Evolutionary conservation across 1,140 invertebrate genomes (phyloP).

Genomic region (Danaus melanippus): DNA sequence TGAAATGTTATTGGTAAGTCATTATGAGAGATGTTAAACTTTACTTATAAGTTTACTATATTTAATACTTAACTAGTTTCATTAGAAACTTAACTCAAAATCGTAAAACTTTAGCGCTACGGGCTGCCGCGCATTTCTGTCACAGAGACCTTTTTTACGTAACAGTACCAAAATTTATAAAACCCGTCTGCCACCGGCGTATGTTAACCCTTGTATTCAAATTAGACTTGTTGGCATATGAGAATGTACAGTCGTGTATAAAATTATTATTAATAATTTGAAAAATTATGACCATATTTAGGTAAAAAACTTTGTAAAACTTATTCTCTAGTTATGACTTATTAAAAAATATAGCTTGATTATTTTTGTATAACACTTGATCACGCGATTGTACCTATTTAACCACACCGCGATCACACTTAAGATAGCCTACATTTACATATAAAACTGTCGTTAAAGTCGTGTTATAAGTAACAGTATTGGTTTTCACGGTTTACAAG

Average conservation of each 20-base stretch:
- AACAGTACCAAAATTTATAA: constrained; percentile 6
- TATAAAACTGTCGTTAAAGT: constrained; percentile 43
- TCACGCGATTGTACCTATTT: constrained; percentile 20
- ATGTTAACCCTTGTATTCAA: constrained; percentile 32
- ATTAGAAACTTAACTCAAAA: too few species aligned
- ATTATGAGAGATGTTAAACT: too few species aligned
- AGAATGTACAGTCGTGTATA: constrained; percentile 15
- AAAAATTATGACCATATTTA: too few species aligned
- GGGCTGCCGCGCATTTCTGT: too few species aligned
- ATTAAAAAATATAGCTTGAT: too few species aligned
- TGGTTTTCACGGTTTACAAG: constrained; percentile 28
- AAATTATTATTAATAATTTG: background rate
- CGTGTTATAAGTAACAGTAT: constrained; percentile 33
- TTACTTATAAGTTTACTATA: too few species aligned
- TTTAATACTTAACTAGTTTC: too few species aligned
- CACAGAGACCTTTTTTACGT: background rate
- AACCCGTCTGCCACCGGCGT: constrained; percentile 15
- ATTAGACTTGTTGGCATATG: constrained; percentile 34
- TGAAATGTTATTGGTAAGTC: too few species aligned
- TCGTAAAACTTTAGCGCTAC: too few species aligned
- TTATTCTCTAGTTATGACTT: too few species aligned
- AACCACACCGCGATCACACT: constrained; percentile 43
- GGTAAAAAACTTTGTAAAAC: too few species aligned
- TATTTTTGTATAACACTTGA: constrained; percentile 17
- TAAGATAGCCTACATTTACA: constrained; percentile 56